phyloP scores from a whole-genome alignment of 2,888 invertebrate species.

The Eupithecia subumbrata region DNA sequence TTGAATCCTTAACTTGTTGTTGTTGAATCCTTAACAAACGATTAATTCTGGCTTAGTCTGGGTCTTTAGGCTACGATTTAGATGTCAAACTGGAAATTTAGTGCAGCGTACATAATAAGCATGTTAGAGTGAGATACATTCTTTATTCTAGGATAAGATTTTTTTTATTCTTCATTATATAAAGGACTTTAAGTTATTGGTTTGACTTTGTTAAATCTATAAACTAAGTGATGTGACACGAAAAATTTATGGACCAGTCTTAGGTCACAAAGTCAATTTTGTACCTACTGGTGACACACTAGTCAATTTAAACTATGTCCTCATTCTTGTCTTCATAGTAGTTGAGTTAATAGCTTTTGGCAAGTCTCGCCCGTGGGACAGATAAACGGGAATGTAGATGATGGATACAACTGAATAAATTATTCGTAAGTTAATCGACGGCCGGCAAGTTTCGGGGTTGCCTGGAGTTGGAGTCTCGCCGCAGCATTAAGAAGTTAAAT shows the following conservation, averaged over 20 bases:
- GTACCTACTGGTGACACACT: slow-evolving; percentile 16
- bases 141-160: not conserved
- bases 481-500: slow-evolving; percentile 38
- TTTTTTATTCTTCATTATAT: not conserved
- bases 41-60: not conserved
- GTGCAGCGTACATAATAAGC: not conserved
- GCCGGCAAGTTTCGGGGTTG: slow-evolving; percentile 57
- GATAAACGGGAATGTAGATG: slow-evolving; percentile 60
- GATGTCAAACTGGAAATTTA: not conserved
- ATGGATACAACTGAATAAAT: slow-evolving; percentile 72
- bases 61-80: not conserved
- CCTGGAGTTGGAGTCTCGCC: slow-evolving; percentile 46
- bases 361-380: slow-evolving; percentile 61
- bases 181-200: too few species aligned
- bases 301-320: slow-evolving; percentile 46
- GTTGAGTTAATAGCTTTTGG: slow-evolving; percentile 62
- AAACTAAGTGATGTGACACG: too few species aligned
- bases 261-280: not conserved
- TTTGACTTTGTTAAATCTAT: too few species aligned
- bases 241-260: not conserved
- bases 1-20: too few species aligned
- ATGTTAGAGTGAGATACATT: not conserved
- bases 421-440: slow-evolving; percentile 56
- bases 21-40: not conserved
- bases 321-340: slow-evolving; percentile 41